Percentiles rank a stretch among this genome's conserved stretches.
phyloP scores from a whole-genome alignment of 2,113 vertebrate genomes.

The Prietella phreatophila region DNA sequence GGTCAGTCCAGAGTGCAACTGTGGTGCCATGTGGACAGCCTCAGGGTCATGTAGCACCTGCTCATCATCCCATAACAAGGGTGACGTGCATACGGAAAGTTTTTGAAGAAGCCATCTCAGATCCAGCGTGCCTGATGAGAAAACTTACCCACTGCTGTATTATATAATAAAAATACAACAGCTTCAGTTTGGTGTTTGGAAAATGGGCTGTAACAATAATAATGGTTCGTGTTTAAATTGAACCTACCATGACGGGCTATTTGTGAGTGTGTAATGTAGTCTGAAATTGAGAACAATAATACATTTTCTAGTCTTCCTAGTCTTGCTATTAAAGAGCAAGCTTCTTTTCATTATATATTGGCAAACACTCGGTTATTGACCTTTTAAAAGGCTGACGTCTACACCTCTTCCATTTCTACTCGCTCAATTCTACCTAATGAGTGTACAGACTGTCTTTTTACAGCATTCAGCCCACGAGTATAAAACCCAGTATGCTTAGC shows the following conservation, averaged over 20 bases:
- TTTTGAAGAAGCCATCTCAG: not conserved
- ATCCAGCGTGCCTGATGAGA: not conserved
- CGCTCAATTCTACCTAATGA: not conserved
- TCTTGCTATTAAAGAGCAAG: not conserved
- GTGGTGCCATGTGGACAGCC: not conserved
- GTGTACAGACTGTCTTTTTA: not conserved
- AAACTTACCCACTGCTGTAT: not conserved
- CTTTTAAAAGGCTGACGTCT: not conserved
- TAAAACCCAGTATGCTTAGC: not conserved
- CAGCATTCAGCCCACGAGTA: not conserved
- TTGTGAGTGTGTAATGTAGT: not conserved
- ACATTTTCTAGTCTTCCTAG: not conserved
- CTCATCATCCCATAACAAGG: not conserved
- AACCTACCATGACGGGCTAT: too few relatives aligned
- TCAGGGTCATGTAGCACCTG: not conserved
- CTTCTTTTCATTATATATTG: not conserved
- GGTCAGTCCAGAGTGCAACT: not conserved
- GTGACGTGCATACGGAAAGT: not conserved
- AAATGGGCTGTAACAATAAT: not conserved
- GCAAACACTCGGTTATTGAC: not conserved
- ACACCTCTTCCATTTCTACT: not conserved
- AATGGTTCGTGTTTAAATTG: not conserved
- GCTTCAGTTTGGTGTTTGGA: not conserved
- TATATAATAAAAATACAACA: not conserved
- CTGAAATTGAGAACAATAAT: not conserved